These are phyloP conservation scores for Poicephalus gulielmi DNA, from an alignment of 2,113 vertebrate species.

Conservation along the genomic window DNA sequence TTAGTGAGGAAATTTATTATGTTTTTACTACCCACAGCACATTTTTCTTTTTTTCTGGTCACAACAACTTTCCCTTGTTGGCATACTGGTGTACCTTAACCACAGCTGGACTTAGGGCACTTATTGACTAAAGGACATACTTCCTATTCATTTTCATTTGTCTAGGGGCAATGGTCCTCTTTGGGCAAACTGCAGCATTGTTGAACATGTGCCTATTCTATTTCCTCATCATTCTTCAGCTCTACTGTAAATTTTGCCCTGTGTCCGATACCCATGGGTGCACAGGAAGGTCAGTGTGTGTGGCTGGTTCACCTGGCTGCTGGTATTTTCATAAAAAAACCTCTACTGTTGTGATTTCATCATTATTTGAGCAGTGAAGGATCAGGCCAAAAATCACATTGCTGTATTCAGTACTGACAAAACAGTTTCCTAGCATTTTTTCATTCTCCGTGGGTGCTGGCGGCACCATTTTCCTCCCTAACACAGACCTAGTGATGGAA, in stretches of 20 bases:
- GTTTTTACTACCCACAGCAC: neutral
- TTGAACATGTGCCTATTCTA: neutral
- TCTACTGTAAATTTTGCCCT: neutral
- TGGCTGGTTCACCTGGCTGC: neutral
- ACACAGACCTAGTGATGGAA: neutral
- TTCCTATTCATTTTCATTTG: neutral
- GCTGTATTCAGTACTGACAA: neutral
- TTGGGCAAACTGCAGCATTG: neutral
- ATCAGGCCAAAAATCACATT: neutral
- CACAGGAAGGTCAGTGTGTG: fast-evolving
- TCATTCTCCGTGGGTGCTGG: neutral
- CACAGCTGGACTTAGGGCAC: neutral
- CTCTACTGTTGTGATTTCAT: neutral
- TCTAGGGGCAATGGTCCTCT: neutral
- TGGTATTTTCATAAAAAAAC: neutral
- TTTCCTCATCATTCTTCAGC: neutral
- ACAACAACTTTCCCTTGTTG: neutral
- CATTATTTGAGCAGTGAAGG: neutral
- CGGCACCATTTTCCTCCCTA: neutral
- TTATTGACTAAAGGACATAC: neutral
- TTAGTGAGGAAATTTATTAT: neutral
- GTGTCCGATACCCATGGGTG: neutral
- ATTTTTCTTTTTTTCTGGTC: neutral
- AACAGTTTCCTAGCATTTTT: neutral
- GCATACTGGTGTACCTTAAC: neutral